A percentile compares a stretch with the other conserved stretches of the same genome.
Conservation (phyloP, 2,113 vertebrate species). For the Corythornis madagascariensis region DNA sequence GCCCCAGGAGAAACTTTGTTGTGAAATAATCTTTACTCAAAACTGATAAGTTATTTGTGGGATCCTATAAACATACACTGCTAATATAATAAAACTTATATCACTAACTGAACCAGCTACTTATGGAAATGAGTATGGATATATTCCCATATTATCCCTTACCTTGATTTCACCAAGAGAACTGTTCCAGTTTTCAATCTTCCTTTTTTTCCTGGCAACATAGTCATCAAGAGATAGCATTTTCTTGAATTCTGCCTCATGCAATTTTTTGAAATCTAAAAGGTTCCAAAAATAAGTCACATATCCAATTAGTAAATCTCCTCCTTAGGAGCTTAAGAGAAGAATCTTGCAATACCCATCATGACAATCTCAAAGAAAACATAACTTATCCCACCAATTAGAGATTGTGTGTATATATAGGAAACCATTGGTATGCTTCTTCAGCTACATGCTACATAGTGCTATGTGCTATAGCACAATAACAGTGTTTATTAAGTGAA, state of each 20-base stretch:
- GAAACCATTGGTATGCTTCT: background rate
- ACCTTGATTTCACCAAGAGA: constrained; percentile 84
- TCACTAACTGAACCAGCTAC: background rate
- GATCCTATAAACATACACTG: background rate
- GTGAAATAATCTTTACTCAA: background rate
- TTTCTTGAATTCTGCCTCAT: constrained; percentile 91
- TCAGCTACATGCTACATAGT: background rate
- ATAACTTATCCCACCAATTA: rapidly evolving
- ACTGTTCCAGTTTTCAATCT: constrained; percentile 71
- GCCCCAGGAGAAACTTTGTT: background rate
- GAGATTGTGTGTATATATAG: background rate
- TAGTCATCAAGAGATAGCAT: constrained; percentile 96
- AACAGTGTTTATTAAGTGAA: background rate
- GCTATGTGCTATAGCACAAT: background rate
- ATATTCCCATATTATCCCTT: background rate
- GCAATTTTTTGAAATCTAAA: constrained; percentile 93
- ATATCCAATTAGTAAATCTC: background rate
- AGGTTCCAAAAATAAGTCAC: background rate
- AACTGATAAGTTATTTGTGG: background rate
- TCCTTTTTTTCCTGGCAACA: constrained; percentile 84
- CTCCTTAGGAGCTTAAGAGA: background rate
- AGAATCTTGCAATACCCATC: background rate
- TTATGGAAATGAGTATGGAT: background rate
- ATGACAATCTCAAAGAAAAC: background rate
- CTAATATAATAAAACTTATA: background rate